These are phyloP conservation scores for Capromys pilorides DNA, from an alignment of 2,797 vertebrate genomes.

Conservation along the genomic window DNA sequence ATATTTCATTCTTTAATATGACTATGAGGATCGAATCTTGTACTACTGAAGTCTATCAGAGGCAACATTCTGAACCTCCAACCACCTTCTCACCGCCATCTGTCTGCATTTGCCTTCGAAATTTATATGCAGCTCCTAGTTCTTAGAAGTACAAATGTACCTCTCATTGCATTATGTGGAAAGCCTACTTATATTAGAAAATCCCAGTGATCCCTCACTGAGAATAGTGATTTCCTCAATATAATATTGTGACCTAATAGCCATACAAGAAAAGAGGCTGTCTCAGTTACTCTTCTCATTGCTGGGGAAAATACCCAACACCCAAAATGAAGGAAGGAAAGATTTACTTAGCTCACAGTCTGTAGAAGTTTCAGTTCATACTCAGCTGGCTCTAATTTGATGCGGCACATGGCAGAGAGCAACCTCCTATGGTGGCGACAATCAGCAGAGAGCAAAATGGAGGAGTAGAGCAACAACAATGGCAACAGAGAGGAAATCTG, in stretches of 20 bases:
- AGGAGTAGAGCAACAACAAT: too few species aligned
- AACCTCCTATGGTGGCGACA: too few species aligned
- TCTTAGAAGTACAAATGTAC: background rate
- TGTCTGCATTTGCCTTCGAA: background rate
- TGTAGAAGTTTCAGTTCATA: too few species aligned
- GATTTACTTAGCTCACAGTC: too few species aligned
- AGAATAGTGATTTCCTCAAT: background rate
- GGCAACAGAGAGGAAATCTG: too few species aligned
- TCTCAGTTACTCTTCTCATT: too few species aligned
- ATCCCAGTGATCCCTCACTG: background rate
- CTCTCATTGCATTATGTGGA: background rate
- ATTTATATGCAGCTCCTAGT: background rate
- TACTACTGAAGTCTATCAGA: background rate
- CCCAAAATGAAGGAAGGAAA: too few species aligned
- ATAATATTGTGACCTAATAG: background rate
- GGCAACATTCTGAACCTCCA: background rate
- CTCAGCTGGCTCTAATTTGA: too few species aligned
- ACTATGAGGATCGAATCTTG: background rate
- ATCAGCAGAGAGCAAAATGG: too few species aligned
- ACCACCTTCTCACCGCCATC: background rate
- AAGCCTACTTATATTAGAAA: constrained; percentile 6
- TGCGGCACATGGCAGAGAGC: too few species aligned
- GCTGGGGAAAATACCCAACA: too few species aligned
- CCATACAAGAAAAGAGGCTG: background rate
- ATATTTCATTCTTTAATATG: background rate